phyloP scores from a whole-genome alignment of 1,140 invertebrate genomes.

The Conopomorpha cramerella region DNA sequence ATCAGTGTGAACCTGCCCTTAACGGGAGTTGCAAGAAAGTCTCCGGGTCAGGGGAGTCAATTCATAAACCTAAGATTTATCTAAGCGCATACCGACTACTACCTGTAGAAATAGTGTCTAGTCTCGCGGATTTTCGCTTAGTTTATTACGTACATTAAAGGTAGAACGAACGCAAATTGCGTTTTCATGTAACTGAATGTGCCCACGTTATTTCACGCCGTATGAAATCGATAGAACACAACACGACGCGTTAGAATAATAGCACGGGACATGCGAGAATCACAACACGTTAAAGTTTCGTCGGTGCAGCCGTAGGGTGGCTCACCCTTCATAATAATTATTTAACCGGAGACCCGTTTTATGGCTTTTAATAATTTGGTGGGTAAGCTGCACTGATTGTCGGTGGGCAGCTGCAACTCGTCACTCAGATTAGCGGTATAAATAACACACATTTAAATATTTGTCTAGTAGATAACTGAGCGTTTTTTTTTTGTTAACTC shows the following conservation, averaged over 20 bases:
- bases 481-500: not conserved
- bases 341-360: slow-evolving; percentile 49
- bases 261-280: slow-evolving; percentile 38
- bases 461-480: too few relatives aligned
- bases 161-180: too few relatives aligned
- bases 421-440: slow-evolving; percentile 40
- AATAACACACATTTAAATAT: too few relatives aligned
- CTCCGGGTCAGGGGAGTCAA: not conserved
- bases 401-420: slow-evolving; percentile 35
- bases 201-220: not conserved
- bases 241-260: slow-evolving; percentile 35
- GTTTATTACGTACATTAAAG: not conserved
- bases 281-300: too few relatives aligned
- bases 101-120: not conserved
- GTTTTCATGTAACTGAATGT: not conserved
- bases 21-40: not conserved
- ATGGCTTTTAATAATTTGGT: slow-evolving; percentile 57
- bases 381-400: slow-evolving; percentile 53
- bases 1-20: not conserved
- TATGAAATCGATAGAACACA: slow-evolving; percentile 24
- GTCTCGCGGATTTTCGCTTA: not conserved
- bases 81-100: not conserved
- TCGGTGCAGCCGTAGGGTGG: slow-evolving; percentile 40
- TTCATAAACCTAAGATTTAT: too few relatives aligned
- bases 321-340: slow-evolving; percentile 49